These are phyloP conservation scores for Lethenteron reissneri DNA, from an alignment of 2,113 vertebrate genomes.

Conservation along the genomic window DNA sequence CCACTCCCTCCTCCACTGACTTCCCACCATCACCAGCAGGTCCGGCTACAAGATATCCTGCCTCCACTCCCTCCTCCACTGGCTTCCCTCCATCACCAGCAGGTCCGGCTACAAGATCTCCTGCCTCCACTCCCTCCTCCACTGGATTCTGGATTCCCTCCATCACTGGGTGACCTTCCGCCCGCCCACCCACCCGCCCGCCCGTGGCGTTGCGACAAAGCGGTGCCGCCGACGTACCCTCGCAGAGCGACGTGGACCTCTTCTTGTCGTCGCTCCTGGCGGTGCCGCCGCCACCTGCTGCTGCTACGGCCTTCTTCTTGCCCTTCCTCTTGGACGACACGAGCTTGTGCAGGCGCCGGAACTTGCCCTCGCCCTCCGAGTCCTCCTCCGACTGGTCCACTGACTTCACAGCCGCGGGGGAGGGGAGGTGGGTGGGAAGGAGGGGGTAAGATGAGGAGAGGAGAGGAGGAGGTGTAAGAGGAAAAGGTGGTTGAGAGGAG, in stretches of 20 bases:
- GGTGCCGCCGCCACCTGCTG: neutral
- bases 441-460: neutral
- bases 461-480: neutral
- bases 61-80: no score
- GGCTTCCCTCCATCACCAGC: no score
- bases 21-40: no score
- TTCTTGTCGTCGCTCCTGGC: neutral
- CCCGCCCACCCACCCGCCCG: no score
- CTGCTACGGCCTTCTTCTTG: conserved; percentile 24
- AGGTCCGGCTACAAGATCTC: no score
- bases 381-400: conserved; percentile 92
- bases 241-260: neutral
- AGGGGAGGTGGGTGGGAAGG: neutral
- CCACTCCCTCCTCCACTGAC: no score
- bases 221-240: neutral
- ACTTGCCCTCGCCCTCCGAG: conserved; percentile 84
- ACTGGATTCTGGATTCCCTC: no score
- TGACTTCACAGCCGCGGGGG: conserved; percentile 31
- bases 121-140: no score
- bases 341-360: conserved; percentile 86
- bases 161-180: no score
- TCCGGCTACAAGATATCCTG: no score
- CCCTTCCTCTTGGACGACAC: conserved; percentile 89
- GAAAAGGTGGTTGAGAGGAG: neutral
- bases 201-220: no score